Evolutionary conservation across 2,797 vertebrate genomes (phyloP).

Genomic region (Zalophus californianus): DNA sequence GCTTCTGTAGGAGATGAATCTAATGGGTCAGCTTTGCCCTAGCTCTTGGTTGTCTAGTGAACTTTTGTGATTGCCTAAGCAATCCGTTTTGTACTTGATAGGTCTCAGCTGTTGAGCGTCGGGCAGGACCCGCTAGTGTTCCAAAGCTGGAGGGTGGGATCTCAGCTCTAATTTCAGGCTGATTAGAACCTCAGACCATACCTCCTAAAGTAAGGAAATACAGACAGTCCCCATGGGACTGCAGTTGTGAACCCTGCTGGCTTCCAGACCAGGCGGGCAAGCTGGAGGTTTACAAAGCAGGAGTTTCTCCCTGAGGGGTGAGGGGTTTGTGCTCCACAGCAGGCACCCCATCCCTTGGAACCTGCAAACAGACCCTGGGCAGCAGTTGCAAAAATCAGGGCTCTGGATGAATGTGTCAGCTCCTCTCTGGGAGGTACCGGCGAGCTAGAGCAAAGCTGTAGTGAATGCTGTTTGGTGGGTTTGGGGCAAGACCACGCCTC

Average conservation of each 20-base stretch:
- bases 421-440: background rate
- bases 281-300: background rate
- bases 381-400: background rate
- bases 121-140: background rate
- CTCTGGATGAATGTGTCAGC: background rate
- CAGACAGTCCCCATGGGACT: background rate
- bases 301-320: background rate
- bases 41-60: background rate
- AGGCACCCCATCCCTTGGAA: background rate
- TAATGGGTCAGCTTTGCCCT: background rate
- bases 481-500: too few relatives aligned
- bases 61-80: background rate
- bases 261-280: background rate
- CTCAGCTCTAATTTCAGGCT: background rate
- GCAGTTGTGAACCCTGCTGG: background rate
- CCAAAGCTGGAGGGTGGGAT: background rate
- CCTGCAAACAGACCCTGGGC: background rate
- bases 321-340: background rate
- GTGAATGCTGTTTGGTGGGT: background rate
- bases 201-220: too few relatives aligned
- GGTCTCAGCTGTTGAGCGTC: background rate
- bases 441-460: background rate
- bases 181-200: background rate
- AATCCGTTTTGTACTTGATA: too few relatives aligned
- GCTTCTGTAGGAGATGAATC: background rate